These are phyloP conservation scores for Pachliopta kotzebuea DNA, from an alignment of 2,888 invertebrate species.

Conservation along the genomic window DNA sequence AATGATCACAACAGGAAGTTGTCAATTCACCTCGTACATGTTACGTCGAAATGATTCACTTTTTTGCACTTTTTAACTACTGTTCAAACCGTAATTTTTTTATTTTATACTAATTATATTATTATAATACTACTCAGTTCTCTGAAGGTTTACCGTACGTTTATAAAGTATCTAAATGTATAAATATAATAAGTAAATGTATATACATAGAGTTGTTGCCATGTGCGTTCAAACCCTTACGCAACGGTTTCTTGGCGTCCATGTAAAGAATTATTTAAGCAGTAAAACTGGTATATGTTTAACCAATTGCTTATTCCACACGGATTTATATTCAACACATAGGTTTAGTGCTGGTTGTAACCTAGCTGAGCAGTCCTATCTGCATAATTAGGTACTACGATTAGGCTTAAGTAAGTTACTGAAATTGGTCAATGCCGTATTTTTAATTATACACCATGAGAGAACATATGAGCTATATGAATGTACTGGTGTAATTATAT, in stretches of 20 bases:
- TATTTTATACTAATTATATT: too few species aligned
- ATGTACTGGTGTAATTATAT: conserved; percentile 2
- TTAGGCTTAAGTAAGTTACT: conserved; percentile 41
- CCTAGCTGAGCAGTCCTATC: conserved; percentile 36
- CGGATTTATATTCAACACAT: conserved; percentile 42
- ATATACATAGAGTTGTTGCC: not conserved
- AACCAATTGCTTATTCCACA: conserved; percentile 31
- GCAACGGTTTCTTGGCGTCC: conserved; percentile 36
- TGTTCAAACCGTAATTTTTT: too few species aligned
- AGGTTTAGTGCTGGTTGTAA: conserved; percentile 35
- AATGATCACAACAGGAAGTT: not conserved
- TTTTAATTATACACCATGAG: conserved; percentile 31
- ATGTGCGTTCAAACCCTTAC: conserved; percentile 17
- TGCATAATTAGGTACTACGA: conserved; percentile 44
- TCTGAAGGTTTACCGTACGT: too few species aligned
- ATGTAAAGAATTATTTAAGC: conserved; percentile 33
- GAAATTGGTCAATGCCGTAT: conserved; percentile 54
- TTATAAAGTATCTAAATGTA: too few species aligned
- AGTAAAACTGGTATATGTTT: conserved; percentile 34
- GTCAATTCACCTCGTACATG: too few species aligned
- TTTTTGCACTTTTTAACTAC: too few species aligned
- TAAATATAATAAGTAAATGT: too few species aligned
- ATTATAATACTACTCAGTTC: too few species aligned
- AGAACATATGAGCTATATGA: conserved; percentile 10
- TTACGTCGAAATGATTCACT: too few species aligned